Evolutionary conservation across 2,888 invertebrate genomes (phyloP).

Genomic region (Apodemia hepburni): DNA sequence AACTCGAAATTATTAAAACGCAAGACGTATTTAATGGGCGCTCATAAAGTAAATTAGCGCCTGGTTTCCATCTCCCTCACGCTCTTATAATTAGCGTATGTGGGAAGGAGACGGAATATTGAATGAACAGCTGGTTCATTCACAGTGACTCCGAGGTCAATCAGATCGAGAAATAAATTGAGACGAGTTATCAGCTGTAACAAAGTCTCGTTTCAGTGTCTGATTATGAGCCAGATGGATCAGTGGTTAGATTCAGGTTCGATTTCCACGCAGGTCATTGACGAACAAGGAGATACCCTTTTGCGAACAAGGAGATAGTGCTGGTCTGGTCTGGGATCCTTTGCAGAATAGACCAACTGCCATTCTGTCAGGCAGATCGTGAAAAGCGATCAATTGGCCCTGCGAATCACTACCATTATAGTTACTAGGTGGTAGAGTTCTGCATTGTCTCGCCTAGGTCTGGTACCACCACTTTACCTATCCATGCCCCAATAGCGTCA

Average conservation of each 20-base stretch:
- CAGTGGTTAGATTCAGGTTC: neutral
- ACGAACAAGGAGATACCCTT: too few relatives aligned
- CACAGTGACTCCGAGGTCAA: constrained; percentile 65
- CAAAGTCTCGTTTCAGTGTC: neutral
- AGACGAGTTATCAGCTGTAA: constrained; percentile 33
- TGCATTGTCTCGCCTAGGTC: too few relatives aligned
- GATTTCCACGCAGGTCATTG: neutral
- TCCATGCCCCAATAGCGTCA: too few relatives aligned
- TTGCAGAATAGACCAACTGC: too few relatives aligned
- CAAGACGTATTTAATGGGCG: constrained; percentile 15
- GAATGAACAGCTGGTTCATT: constrained; percentile 58
- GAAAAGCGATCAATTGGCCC: too few relatives aligned
- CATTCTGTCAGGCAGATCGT: too few relatives aligned
- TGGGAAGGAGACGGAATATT: constrained; percentile 20
- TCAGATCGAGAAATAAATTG: constrained; percentile 57
- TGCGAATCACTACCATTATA: too few relatives aligned
- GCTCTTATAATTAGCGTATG: neutral
- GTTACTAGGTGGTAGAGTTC: too few relatives aligned
- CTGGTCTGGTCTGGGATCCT: too few relatives aligned
- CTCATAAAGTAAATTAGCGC: constrained; percentile 21
- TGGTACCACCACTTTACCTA: too few relatives aligned
- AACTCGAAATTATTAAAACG: neutral
- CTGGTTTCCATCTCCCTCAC: neutral
- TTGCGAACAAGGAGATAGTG: too few relatives aligned
- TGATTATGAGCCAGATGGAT: neutral